These are phyloP conservation scores for Drosophila quinaria DNA, from an alignment of 2,888 invertebrate species.

Conservation along the genomic window DNA sequence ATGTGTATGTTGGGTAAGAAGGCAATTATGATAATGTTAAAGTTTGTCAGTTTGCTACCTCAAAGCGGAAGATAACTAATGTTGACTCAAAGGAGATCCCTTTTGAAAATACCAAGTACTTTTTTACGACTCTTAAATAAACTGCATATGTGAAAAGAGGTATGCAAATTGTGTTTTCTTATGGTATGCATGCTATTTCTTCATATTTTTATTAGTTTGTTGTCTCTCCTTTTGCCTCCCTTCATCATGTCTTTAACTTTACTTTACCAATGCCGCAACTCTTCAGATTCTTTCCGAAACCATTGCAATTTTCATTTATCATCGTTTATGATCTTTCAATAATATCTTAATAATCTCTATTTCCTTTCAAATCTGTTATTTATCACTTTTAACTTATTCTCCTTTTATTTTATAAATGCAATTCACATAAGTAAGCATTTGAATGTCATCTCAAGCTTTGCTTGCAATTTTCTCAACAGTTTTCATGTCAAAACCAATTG, in stretches of 20 bases:
- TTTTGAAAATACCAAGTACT: neutral
- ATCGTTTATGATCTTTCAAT: neutral
- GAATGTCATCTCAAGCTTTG: neutral
- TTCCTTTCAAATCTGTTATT: neutral
- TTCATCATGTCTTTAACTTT: neutral
- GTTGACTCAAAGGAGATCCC: conserved; percentile 11
- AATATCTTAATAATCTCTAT: neutral
- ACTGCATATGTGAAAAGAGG: conserved; percentile 6
- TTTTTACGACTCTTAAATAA: neutral
- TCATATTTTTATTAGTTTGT: neutral
- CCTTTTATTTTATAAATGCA: too few relatives aligned
- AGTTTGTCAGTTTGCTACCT: conserved; percentile 48
- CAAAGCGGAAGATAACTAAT: conserved; percentile 23
- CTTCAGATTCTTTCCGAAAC: neutral
- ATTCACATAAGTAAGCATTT: neutral
- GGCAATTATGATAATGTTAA: conserved; percentile 65
- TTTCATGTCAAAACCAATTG: conserved; percentile 21
- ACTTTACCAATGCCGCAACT: neutral
- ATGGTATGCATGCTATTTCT: neutral
- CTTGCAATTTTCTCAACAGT: conserved; percentile 22
- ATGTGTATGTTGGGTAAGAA: conserved; percentile 33
- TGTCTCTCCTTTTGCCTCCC: neutral
- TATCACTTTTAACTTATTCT: neutral
- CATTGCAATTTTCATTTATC: neutral
- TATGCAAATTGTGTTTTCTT: conserved; percentile 1